Evolutionary conservation across 2,888 invertebrate species (phyloP).

Genomic region (Sarcophaga subvicina): DNA sequence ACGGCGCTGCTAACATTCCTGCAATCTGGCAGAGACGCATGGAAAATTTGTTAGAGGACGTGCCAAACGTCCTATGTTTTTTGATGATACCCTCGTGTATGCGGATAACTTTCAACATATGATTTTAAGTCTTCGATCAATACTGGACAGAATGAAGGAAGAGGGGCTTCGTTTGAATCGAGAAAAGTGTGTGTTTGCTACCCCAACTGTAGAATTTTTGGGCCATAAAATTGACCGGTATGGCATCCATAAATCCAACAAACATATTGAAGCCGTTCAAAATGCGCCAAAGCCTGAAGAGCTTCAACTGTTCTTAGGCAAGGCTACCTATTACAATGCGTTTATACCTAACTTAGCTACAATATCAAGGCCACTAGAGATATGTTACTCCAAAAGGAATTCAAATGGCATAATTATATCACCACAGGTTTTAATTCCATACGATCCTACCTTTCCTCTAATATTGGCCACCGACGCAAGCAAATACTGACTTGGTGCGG

Average conservation of each 20-base stretch:
- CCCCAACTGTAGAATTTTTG: slow-evolving; percentile 10
- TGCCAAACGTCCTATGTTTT: slow-evolving; percentile 24
- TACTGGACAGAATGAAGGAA: neutral
- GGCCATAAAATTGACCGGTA: slow-evolving; percentile 34
- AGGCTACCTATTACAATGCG: slow-evolving; percentile 27
- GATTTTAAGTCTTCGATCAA: neutral
- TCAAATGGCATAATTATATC: slow-evolving; percentile 32
- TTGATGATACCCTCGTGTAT: slow-evolving; percentile 41
- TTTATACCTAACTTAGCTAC: slow-evolving; percentile 40
- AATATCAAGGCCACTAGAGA: slow-evolving; percentile 21
- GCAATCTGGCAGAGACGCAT: slow-evolving; percentile 46
- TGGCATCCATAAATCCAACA: slow-evolving; percentile 27
- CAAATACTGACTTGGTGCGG: neutral
- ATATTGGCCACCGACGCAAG: slow-evolving; percentile 47
- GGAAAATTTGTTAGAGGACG: slow-evolving; percentile 1
- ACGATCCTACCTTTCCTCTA: slow-evolving; percentile 29
- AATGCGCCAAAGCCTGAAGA: slow-evolving; percentile 17
- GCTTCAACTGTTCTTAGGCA: slow-evolving; percentile 25
- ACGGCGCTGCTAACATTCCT: slow-evolving; percentile 39
- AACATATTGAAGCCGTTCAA: slow-evolving; percentile 18
- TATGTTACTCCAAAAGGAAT: slow-evolving; percentile 14
- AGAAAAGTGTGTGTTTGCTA: slow-evolving; percentile 14
- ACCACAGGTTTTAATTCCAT: slow-evolving; percentile 38
- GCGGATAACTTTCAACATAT: slow-evolving; percentile 15
- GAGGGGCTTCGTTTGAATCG: slow-evolving; percentile 19